A percentile compares a stretch with the other conserved stretches of the same genome.
phyloP scores from a whole-genome alignment of 2,888 invertebrate species.

The Dasypogon diadema region DNA sequence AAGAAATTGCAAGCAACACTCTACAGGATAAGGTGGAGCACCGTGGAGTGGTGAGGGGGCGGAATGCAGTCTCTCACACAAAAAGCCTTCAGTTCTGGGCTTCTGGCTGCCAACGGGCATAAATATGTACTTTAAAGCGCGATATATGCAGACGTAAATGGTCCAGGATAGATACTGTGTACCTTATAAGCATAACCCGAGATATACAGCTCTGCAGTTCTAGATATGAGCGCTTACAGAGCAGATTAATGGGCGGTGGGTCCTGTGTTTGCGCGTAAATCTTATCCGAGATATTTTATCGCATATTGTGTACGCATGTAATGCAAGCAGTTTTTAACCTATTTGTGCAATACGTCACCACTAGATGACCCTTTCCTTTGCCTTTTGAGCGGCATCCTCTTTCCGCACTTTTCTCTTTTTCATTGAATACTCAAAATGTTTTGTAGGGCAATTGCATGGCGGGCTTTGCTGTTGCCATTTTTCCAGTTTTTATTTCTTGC shows the following conservation, averaged over 20 bases:
- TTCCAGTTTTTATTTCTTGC: neutral
- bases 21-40: neutral
- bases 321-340: slow-evolving; percentile 39
- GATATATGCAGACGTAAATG: slow-evolving; percentile 33
- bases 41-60: neutral
- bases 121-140: slow-evolving; percentile 40
- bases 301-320: slow-evolving; percentile 29
- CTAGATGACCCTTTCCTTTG: slow-evolving; percentile 27
- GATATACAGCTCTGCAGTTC: neutral
- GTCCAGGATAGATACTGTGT: slow-evolving; percentile 45
- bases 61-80: slow-evolving; percentile 12
- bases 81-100: slow-evolving; percentile 7
- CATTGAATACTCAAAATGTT: slow-evolving; percentile 14
- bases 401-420: slow-evolving; percentile 1
- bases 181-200: slow-evolving; percentile 38
- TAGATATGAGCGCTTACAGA: slow-evolving; percentile 5
- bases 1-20: neutral
- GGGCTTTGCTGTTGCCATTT: neutral
- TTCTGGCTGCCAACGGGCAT: slow-evolving; percentile 5
- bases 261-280: slow-evolving; percentile 33
- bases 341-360: slow-evolving; percentile 29
- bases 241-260: slow-evolving; percentile 39
- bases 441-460: neutral
- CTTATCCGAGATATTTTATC: slow-evolving; percentile 32
- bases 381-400: slow-evolving; percentile 28